Percentiles rank a stretch among this genome's conserved stretches.
Evolutionary conservation across 2,888 invertebrate species (phyloP).

Genomic region (Leptopterna dolabrata): DNA sequence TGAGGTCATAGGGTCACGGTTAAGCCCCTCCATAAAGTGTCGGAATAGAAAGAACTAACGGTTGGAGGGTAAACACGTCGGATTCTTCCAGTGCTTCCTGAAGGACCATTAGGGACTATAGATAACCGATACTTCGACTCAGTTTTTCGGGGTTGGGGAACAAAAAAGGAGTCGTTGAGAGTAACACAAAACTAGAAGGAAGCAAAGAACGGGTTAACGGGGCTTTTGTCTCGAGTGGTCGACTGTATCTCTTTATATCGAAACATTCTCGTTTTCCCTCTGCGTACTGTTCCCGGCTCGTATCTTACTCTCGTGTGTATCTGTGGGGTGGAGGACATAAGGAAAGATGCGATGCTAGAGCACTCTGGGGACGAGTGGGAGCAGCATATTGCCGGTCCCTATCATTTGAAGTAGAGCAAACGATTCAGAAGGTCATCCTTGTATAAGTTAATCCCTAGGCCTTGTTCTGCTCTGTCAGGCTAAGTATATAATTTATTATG

Average conservation of each 20-base stretch:
- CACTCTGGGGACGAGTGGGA: neutral
- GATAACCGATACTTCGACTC: neutral
- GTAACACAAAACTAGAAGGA: neutral
- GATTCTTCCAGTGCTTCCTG: neutral
- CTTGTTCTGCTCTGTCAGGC: no score
- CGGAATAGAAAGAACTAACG: neutral
- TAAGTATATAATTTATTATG: no score
- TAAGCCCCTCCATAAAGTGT: no score
- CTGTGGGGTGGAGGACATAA: neutral
- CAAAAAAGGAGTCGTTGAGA: neutral
- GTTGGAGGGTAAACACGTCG: neutral
- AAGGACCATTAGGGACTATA: neutral
- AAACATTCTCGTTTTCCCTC: neutral
- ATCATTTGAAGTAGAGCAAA: no score
- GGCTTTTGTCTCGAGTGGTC: neutral
- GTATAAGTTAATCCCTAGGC: no score
- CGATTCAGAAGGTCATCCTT: no score
- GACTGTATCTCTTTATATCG: neutral
- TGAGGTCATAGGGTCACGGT: no score
- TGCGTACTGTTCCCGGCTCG: no score
- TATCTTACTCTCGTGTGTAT: neutral
- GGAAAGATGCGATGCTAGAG: neutral
- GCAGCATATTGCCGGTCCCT: neutral
- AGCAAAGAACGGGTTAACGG: neutral
- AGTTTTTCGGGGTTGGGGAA: neutral